Conservation (phyloP, 2,797 vertebrate genomes). For the Microchirus variegatus region DNA sequence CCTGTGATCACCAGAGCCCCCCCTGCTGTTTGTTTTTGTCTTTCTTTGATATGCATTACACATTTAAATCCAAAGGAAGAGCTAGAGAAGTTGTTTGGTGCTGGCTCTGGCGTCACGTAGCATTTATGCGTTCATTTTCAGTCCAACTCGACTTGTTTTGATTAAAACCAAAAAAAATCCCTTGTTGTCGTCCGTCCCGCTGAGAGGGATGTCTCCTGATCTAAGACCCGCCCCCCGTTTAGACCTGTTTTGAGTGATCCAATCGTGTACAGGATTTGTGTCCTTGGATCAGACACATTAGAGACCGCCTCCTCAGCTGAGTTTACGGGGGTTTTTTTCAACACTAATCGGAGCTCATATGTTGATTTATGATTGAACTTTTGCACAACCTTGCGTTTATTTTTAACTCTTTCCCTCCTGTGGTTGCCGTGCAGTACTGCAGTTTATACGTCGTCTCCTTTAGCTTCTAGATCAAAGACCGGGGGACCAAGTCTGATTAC, state of each 20-base stretch:
- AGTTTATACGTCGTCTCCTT: too few species aligned
- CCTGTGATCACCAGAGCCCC: slow-evolving; percentile 23
- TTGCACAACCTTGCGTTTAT: too few species aligned
- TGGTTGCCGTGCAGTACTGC: too few species aligned
- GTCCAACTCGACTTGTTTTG: slow-evolving; percentile 25
- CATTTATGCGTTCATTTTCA: slow-evolving; percentile 25
- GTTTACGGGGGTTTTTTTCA: too few species aligned
- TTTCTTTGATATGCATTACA: slow-evolving; percentile 22
- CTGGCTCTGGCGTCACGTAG: slow-evolving; percentile 41
- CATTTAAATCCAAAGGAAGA: slow-evolving; percentile 23
- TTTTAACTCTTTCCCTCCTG: too few species aligned
- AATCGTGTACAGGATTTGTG: too few species aligned
- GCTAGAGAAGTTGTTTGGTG: slow-evolving; percentile 43
- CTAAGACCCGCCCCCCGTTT: slow-evolving; percentile 5
- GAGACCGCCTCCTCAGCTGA: too few species aligned
- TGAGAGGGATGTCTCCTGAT: slow-evolving; percentile 20
- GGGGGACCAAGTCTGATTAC: too few species aligned
- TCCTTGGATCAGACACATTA: too few species aligned
- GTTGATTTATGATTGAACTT: too few species aligned
- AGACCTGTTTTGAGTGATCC: neutral
- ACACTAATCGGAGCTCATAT: too few species aligned
- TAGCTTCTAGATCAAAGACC: too few species aligned
- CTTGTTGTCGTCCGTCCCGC: slow-evolving; percentile 29
- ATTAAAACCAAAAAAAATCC: slow-evolving; percentile 25
- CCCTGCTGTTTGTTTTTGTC: slow-evolving; percentile 26